A percentile compares a stretch with the other conserved stretches of the same genome.
These are phyloP conservation scores for Geophilus truncorum DNA, from an alignment of 2,888 invertebrate genomes.

Conservation along the genomic window DNA sequence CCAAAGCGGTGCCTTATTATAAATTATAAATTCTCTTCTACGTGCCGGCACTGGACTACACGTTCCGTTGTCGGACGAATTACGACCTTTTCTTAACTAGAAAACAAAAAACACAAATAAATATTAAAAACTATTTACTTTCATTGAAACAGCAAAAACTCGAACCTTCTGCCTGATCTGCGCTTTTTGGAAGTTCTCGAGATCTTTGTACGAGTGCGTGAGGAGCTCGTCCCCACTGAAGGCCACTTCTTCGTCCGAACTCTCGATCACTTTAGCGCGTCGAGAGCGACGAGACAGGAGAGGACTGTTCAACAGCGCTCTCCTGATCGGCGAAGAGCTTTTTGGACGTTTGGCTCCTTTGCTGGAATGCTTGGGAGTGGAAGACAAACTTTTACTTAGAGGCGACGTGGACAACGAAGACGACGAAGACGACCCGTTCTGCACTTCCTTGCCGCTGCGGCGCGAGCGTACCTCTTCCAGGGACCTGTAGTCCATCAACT, in stretches of 20 bases:
- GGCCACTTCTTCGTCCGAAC: conserved; percentile 70
- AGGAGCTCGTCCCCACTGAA: conserved; percentile 42
- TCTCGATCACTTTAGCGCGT: conserved; percentile 59
- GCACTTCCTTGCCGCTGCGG: neutral
- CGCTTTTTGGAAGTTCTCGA: conserved; percentile 87
- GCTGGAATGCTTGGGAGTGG: conserved; percentile 33
- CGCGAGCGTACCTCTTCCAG: conserved; percentile 1
- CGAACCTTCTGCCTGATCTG: conserved; percentile 86
- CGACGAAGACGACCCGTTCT: neutral
- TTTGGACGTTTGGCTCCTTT: conserved; percentile 32
- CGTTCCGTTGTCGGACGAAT: conserved; percentile 50
- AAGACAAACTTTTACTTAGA: conserved; percentile 35
- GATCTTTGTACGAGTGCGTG: conserved; percentile 68
- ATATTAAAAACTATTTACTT: too few species aligned
- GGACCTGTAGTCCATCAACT: neutral
- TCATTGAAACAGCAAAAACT: too few species aligned
- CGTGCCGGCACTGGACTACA: conserved; percentile 41
- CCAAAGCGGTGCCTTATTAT: conserved; percentile 98
- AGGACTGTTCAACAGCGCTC: conserved; percentile 65
- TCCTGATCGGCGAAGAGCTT: conserved; percentile 36
- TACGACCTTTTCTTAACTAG: conserved; percentile 63
- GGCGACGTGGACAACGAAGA: conserved; percentile 32
- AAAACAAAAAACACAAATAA: conserved; percentile 40
- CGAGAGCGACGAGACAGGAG: conserved; percentile 64
- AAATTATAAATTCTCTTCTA: conserved; percentile 83